Percentiles rank a stretch among this genome's conserved stretches.
Conservation (phyloP, 2,113 vertebrate species). For the Hemichromis elongatus region DNA sequence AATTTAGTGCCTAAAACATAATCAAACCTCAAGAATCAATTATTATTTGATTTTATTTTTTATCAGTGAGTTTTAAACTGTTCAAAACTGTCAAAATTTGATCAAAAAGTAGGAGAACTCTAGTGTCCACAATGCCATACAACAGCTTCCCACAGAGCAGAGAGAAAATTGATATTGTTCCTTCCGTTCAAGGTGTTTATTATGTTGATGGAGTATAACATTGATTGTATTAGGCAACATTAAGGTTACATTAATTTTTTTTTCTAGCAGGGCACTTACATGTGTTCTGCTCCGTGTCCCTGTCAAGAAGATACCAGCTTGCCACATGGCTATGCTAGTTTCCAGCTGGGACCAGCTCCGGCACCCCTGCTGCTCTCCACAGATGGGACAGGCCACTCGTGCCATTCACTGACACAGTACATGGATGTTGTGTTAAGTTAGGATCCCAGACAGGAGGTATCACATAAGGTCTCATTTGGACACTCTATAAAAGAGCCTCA, state of each 20-base stretch:
- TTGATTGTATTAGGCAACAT: neutral
- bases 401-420: neutral
- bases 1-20: neutral
- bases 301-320: conserved; percentile 9
- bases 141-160: neutral
- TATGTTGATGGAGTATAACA: neutral
- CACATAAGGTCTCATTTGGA: neutral
- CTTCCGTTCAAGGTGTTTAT: neutral
- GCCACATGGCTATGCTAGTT: conserved; percentile 29
- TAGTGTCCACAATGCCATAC: neutral
- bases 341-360: conserved; percentile 31
- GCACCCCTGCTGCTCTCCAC: conserved; percentile 35
- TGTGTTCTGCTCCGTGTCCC: neutral
- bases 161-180: neutral
- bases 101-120: neutral
- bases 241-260: neutral
- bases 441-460: neutral
- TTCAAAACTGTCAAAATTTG: neutral
- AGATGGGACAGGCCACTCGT: conserved; percentile 41
- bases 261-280: neutral
- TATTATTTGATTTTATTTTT: neutral
- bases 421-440: neutral
- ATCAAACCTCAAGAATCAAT: neutral
- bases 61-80: neutral
- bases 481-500: neutral